Percentiles rank a stretch among this genome's conserved stretches.
These are phyloP conservation scores for Amphiprion clarkii DNA, from an alignment of 2,797 vertebrate genomes.

Conservation along the genomic window DNA sequence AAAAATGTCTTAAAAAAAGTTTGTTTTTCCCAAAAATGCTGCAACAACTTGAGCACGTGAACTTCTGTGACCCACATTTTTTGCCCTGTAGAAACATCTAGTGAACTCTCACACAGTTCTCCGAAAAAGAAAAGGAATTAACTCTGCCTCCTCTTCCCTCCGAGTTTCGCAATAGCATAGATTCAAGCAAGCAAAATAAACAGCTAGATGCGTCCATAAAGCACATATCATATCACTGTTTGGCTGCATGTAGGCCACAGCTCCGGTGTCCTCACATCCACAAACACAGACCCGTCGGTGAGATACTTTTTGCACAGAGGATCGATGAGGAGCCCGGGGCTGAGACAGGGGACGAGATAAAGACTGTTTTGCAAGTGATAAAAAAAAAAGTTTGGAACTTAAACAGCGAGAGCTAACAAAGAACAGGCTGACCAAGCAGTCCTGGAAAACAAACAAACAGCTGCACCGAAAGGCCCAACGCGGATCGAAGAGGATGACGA, in stretches of 20 bases:
- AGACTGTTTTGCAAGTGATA: slow-evolving; percentile 71
- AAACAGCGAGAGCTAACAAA: slow-evolving; percentile 65
- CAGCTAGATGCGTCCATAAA: slow-evolving; percentile 7
- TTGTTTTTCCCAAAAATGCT: slow-evolving; percentile 40
- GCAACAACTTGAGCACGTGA: slow-evolving; percentile 58
- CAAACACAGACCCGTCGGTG: slow-evolving; percentile 25
- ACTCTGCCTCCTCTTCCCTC: background rate
- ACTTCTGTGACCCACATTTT: slow-evolving; percentile 58
- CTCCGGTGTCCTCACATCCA: slow-evolving; percentile 13
- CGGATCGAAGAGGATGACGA: slow-evolving; percentile 37
- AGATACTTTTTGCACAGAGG: slow-evolving; percentile 23
- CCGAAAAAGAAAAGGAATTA: slow-evolving; percentile 37
- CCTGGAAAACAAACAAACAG: slow-evolving; percentile 70
- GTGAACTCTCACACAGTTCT: slow-evolving; percentile 50
- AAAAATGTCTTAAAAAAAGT: slow-evolving; percentile 16
- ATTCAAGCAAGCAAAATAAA: slow-evolving; percentile 9
- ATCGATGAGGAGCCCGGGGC: slow-evolving; percentile 63
- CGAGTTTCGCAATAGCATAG: background rate
- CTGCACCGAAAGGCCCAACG: slow-evolving; percentile 34
- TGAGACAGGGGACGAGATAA: slow-evolving; percentile 67
- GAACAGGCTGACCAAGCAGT: slow-evolving; percentile 71
- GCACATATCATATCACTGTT: background rate
- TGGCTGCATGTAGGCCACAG: slow-evolving; percentile 3
- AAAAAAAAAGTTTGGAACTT: slow-evolving; percentile 63
- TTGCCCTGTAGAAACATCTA: slow-evolving; percentile 51